These are phyloP conservation scores for Lepilemur septentrionalis DNA, from an alignment of 2,797 vertebrate genomes.

Conservation along the genomic window DNA sequence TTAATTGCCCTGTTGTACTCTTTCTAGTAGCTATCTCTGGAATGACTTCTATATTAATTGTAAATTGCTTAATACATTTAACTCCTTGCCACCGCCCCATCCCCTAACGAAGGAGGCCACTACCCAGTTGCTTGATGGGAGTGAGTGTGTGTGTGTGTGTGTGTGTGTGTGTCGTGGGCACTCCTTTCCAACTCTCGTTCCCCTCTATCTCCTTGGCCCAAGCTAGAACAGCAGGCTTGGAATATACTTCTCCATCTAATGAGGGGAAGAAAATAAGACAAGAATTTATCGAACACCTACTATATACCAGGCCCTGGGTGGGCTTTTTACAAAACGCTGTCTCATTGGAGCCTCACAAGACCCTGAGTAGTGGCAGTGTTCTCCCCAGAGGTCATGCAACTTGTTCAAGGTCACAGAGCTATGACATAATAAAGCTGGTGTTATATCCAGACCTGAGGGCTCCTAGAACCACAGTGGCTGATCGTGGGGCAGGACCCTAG, in stretches of 20 bases:
- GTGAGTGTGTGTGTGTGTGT: background rate
- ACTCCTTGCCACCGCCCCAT: conserved; percentile 83
- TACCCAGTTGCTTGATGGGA: conserved; percentile 65
- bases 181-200: background rate
- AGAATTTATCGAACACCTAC: conserved; percentile 53
- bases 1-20: conserved; percentile 95
- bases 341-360: background rate
- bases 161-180: background rate
- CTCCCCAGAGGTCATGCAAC: background rate
- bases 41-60: conserved; percentile 91
- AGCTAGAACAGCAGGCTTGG: background rate
- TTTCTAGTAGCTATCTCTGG: conserved; percentile 88
- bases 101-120: conserved; percentile 75
- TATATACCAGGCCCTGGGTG: background rate
- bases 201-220: conserved; percentile 22
- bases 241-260: background rate
- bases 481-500: background rate
- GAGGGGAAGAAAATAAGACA: background rate
- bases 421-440: background rate
- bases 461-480: background rate
- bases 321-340: background rate
- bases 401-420: conserved; percentile 46
- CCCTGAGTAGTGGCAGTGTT: background rate
- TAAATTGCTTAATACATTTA: conserved; percentile 89
- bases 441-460: background rate